Conservation (phyloP, 2,888 invertebrate genomes). For the Julus scanicus region DNA sequence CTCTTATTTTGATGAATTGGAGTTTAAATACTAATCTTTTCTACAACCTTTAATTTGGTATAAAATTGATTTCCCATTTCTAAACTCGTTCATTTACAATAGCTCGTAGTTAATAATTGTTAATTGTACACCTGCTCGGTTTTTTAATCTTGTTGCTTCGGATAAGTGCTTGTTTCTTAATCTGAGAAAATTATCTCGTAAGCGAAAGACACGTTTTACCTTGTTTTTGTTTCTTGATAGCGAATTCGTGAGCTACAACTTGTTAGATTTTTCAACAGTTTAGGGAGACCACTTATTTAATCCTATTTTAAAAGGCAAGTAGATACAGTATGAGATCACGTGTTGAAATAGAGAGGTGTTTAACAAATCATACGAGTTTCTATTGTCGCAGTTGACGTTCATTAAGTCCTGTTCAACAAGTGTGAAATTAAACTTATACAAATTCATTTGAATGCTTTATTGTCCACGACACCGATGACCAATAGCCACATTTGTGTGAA, state of each 20-base stretch:
- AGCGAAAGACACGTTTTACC: background rate
- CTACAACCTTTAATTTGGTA: background rate
- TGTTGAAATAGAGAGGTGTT: background rate
- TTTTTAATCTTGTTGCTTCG: background rate
- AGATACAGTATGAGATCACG: background rate
- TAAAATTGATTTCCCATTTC: slow-evolving; percentile 9
- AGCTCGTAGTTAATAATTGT: background rate
- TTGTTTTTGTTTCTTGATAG: background rate
- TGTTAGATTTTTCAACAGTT: background rate
- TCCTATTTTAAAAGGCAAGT: background rate
- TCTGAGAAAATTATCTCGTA: background rate
- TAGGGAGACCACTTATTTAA: background rate
- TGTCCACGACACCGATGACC: too few relatives aligned
- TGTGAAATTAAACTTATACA: too few relatives aligned
- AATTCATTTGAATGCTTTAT: too few relatives aligned
- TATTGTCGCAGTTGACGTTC: background rate
- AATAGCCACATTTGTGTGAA: too few relatives aligned
- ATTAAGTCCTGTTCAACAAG: background rate
- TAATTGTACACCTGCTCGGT: background rate
- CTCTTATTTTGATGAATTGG: slow-evolving; percentile 27
- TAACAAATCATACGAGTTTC: background rate
- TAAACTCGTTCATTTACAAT: slow-evolving; percentile 18
- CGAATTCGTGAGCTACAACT: background rate
- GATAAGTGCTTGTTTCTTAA: background rate
- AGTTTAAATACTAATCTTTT: background rate